Conservation (phyloP, 2,888 invertebrate genomes). For the Lymantria dispar region DNA sequence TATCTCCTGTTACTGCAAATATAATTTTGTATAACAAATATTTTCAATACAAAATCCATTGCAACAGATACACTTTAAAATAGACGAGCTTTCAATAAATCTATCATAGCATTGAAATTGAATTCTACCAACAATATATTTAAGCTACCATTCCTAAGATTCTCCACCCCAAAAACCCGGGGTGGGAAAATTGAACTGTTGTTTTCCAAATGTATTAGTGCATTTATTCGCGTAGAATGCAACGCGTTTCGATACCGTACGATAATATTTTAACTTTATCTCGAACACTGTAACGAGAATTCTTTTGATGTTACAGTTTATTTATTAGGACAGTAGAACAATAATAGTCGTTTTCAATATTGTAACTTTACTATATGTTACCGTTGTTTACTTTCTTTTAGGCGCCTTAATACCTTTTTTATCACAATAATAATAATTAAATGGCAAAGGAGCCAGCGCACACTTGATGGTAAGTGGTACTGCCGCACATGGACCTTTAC, state of each 20-base stretch:
- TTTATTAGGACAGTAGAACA: conserved; percentile 15
- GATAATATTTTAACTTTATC: conserved; percentile 80
- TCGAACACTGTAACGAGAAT: conserved; percentile 67
- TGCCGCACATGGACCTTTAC: no score
- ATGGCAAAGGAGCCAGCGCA: no score
- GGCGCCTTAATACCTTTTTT: no score
- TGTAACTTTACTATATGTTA: no score
- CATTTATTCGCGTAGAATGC: conserved; percentile 66
- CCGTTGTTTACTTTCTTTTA: no score
- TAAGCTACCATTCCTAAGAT: conserved; percentile 22
- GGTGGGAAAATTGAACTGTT: conserved; percentile 67
- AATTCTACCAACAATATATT: conserved; percentile 30
- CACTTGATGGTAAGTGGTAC: no score
- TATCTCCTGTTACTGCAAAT: no score
- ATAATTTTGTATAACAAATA: background rate
- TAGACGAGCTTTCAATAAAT: conserved; percentile 6
- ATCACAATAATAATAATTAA: no score
- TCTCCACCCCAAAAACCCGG: conserved; percentile 32
- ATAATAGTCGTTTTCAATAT: no score
- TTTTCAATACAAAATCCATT: background rate
- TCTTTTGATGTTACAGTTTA: conserved; percentile 43
- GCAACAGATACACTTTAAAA: background rate
- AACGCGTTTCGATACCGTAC: conserved; percentile 62
- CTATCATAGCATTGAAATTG: conserved; percentile 18
- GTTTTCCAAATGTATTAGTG: conserved; percentile 75